phyloP scores from a whole-genome alignment of 2,113 vertebrate genomes.

The Heterotis niloticus region DNA sequence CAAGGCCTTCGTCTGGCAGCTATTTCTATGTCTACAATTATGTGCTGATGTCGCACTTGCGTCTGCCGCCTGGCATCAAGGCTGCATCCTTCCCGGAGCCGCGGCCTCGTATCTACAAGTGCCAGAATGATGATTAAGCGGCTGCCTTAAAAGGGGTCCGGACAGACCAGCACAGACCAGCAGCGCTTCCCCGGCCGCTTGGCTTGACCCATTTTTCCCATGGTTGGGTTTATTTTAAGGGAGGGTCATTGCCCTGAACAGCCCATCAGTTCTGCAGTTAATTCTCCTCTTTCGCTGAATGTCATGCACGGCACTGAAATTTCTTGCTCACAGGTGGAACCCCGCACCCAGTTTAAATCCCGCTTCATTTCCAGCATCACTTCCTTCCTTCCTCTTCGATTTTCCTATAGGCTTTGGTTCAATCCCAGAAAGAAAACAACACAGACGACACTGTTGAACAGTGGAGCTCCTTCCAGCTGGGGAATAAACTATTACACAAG shows the following conservation, averaged over 20 bases:
- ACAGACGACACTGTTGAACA: too few species aligned
- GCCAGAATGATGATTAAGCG: slow-evolving; percentile 58
- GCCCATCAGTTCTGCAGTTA: not conserved
- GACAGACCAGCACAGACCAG: slow-evolving; percentile 6
- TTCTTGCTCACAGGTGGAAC: not conserved
- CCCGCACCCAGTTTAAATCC: not conserved
- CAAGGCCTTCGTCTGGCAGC: slow-evolving; percentile 45
- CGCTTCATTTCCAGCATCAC: not conserved
- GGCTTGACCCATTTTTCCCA: not conserved
- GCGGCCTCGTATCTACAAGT: slow-evolving; percentile 59
- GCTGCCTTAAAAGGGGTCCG: slow-evolving; percentile 53
- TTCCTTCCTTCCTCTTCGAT: not conserved
- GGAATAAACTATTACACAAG: too few species aligned
- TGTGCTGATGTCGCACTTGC: slow-evolving; percentile 51
- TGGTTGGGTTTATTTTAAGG: slow-evolving; percentile 10
- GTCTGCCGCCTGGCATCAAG: slow-evolving; percentile 55
- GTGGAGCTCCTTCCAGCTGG: too few species aligned
- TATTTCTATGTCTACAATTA: slow-evolving; percentile 59
- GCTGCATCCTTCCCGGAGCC: slow-evolving; percentile 50
- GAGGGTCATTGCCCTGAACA: not conserved
- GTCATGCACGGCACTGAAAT: not conserved
- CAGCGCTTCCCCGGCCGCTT: not conserved
- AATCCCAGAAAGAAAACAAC: too few species aligned
- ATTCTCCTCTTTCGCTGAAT: not conserved
- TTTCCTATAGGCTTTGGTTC: too few species aligned